Percentiles rank a stretch among this genome's conserved stretches.
Conservation (phyloP, 1,140 invertebrate genomes). For the Platyscapa corneri region DNA sequence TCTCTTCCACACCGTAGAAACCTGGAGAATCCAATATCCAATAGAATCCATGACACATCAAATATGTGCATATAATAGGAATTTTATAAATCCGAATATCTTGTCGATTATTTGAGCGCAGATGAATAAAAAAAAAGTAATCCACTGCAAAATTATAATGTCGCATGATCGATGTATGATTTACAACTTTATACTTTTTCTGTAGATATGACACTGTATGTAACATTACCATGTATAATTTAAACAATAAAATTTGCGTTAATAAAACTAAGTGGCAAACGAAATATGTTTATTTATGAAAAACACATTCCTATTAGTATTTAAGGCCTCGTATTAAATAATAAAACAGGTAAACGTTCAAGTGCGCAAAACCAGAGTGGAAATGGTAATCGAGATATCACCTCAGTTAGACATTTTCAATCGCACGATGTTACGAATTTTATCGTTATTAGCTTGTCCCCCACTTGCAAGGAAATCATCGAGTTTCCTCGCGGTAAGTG, state of each 20-base stretch:
- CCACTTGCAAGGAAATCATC: no score
- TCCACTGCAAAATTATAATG: conserved; percentile 61
- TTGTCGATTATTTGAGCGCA: neutral
- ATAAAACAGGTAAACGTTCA: no score
- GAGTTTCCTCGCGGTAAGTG: no score
- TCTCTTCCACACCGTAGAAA: conserved; percentile 39
- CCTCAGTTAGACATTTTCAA: no score
- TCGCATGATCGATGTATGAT: conserved; percentile 63
- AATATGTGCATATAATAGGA: conserved; percentile 42
- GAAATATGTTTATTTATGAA: neutral
- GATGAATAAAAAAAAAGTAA: neutral
- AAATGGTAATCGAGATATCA: no score
- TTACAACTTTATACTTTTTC: conserved; percentile 73
- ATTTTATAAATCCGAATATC: neutral
- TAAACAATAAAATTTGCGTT: conserved; percentile 72
- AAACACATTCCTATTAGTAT: no score
- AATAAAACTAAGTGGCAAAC: conserved; percentile 59
- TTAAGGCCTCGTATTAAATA: no score
- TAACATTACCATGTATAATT: conserved; percentile 70
- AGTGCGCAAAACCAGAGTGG: no score
- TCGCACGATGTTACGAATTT: no score
- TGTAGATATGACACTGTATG: conserved; percentile 69
- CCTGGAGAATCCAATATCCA: conserved; percentile 45
- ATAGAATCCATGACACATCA: conserved; percentile 24
- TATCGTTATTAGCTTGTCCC: no score